These are phyloP conservation scores for Montifringilla adamsi DNA, from an alignment of 2,113 vertebrate species.

Conservation along the genomic window DNA sequence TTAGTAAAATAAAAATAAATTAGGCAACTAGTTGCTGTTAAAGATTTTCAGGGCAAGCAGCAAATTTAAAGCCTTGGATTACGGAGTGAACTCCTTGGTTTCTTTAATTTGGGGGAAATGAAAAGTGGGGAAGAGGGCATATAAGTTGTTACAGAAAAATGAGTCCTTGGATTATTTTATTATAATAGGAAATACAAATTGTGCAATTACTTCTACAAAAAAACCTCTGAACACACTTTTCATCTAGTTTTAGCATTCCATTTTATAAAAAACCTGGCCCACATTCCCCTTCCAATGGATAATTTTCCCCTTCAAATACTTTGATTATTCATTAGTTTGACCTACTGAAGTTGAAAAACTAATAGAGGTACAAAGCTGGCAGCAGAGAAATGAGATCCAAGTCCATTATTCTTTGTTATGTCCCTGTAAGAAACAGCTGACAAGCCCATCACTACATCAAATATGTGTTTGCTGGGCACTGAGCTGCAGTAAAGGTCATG, in stretches of 20 bases:
- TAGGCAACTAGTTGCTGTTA: background rate
- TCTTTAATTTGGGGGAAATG: background rate
- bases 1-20: background rate
- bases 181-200: background rate
- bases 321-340: background rate
- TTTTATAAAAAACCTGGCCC: background rate
- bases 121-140: fast-evolving
- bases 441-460: background rate
- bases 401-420: background rate
- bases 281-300: background rate
- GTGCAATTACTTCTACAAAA: background rate
- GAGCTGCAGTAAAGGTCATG: background rate
- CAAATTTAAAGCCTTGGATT: background rate
- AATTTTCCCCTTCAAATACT: background rate
- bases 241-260: background rate
- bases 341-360: background rate
- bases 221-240: background rate
- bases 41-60: background rate
- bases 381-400: background rate
- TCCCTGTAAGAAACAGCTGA: background rate
- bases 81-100: background rate
- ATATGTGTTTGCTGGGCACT: background rate
- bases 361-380: background rate
- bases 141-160: background rate
- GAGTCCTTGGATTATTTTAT: background rate